Evolutionary conservation across 2,797 vertebrate species (phyloP), one percentile per base, ranked within the genome.

Genomic region (Enteromius afrohamiltoni): DNA sequence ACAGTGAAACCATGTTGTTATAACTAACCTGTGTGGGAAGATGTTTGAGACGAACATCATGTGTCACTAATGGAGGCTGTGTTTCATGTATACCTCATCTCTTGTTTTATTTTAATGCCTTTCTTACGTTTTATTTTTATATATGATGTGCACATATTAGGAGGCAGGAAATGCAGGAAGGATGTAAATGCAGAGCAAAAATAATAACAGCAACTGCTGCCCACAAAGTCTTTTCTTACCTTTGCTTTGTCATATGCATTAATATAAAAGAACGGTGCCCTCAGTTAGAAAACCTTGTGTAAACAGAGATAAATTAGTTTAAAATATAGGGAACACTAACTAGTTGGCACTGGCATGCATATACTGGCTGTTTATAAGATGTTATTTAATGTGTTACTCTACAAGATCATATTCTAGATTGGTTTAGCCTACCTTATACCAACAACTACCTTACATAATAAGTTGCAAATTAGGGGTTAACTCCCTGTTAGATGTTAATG

Each of bases 151-250:
- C 23, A 71, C 83, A 80, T 83, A 82, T 87, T 83, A 84, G 86
- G 68, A n/a, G 42, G 47, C 45, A 88, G 84, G 84, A 88, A 88
- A 83, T 85, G 70, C 83, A 75, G 84, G 31, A 67, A 77, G 80
- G 65, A 62, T 64, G 85, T 65, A 64, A 31, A 67, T 29, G 14
- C 23, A 55, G 34, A 60, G 11, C 53, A 75, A 77, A 65, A 53
- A 58, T 58, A 85, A 82, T 74, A 53, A 85, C 37, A 13, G 21
- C 42, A 31, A 17, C 77, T 16, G 42, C 37, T 64, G 26, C 68
- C 67, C 53, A 71, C 79, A 67, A 9, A 19, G 17, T 71, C 11
- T 77, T 34, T n/a, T 71, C 26, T 82, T 23, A 83, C 19, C 19
- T 62, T 40, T 62, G 19, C 17, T 21, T 31, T 70, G 13, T n/a